Evolutionary conservation across 2,797 vertebrate genomes (phyloP).

Genomic region (Eulemur rubriventer): DNA sequence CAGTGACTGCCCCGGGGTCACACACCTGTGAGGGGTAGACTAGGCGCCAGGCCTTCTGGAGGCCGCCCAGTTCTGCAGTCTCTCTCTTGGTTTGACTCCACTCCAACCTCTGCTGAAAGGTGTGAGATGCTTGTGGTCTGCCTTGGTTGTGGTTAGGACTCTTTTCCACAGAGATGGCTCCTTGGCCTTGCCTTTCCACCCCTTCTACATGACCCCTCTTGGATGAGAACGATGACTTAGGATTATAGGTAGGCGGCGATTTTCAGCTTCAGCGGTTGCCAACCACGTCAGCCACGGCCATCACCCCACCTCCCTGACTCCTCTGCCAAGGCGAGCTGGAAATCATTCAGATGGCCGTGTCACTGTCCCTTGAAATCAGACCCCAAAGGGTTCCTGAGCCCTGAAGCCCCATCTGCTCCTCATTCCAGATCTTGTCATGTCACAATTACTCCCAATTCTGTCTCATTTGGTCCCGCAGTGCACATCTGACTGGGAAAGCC

Average conservation of each 20-base stretch:
- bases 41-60: background rate
- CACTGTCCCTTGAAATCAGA: conserved; percentile 69
- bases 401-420: conserved; percentile 82
- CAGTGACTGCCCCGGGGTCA: background rate
- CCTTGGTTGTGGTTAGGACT: background rate
- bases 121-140: background rate
- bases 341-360: conserved; percentile 27
- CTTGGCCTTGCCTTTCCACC: background rate
- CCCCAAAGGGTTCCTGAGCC: conserved; percentile 57
- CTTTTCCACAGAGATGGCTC: background rate
- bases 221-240: background rate
- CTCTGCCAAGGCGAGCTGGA: background rate
- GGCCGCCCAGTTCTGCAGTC: background rate
- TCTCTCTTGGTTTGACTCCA: background rate
- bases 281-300: background rate
- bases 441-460: conserved; percentile 82
- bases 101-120: background rate
- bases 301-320: background rate
- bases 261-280: background rate
- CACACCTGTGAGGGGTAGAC: background rate
- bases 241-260: background rate
- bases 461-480: conserved; percentile 79
- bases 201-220: background rate
- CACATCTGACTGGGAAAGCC: conserved; percentile 75
- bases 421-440: conserved; percentile 79